Percentiles rank a stretch among this genome's conserved stretches.
Conservation (phyloP, 2,797 vertebrate species). For the Sphaeramia orbicularis region DNA sequence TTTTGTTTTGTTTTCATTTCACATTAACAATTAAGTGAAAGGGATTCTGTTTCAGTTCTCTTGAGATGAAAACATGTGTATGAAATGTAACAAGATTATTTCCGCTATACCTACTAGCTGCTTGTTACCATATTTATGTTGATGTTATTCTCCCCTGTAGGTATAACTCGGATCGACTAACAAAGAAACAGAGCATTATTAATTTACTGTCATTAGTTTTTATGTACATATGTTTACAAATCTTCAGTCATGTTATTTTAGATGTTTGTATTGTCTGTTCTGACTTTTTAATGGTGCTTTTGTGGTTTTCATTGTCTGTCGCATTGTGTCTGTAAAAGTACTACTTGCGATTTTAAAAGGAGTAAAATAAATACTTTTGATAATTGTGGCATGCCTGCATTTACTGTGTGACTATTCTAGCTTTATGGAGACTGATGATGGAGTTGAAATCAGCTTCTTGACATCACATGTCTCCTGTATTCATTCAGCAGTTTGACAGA, state of each 20-base stretch:
- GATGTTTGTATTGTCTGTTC: slow-evolving; percentile 26
- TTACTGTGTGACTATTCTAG: neutral
- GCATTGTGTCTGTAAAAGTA: slow-evolving; percentile 28
- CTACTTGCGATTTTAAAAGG: slow-evolving; percentile 50
- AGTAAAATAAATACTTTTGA: slow-evolving; percentile 71
- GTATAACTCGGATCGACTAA: slow-evolving; percentile 40
- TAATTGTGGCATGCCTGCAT: neutral
- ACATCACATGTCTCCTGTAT: slow-evolving; percentile 14
- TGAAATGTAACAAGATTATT: slow-evolving; percentile 34
- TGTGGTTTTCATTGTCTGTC: slow-evolving; percentile 36
- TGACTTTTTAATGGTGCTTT: slow-evolving; percentile 21
- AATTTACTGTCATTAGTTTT: slow-evolving; percentile 56
- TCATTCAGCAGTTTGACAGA: slow-evolving; percentile 53
- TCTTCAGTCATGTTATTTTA: slow-evolving; percentile 36
- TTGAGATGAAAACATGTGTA: slow-evolving; percentile 31
- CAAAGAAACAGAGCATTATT: slow-evolving; percentile 42
- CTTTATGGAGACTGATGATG: slow-evolving; percentile 16
- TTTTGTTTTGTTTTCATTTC: slow-evolving; percentile 3
- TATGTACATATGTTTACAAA: slow-evolving; percentile 56
- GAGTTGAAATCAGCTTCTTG: slow-evolving; percentile 14
- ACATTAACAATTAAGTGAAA: slow-evolving; percentile 35
- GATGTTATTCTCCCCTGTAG: slow-evolving; percentile 51
- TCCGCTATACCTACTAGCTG: slow-evolving; percentile 55
- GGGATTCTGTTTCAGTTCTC: slow-evolving; percentile 31
- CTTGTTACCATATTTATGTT: slow-evolving; percentile 68